Evolutionary conservation across 2,888 invertebrate genomes (phyloP).

Genomic region (Cataglyphis altisquamis): DNA sequence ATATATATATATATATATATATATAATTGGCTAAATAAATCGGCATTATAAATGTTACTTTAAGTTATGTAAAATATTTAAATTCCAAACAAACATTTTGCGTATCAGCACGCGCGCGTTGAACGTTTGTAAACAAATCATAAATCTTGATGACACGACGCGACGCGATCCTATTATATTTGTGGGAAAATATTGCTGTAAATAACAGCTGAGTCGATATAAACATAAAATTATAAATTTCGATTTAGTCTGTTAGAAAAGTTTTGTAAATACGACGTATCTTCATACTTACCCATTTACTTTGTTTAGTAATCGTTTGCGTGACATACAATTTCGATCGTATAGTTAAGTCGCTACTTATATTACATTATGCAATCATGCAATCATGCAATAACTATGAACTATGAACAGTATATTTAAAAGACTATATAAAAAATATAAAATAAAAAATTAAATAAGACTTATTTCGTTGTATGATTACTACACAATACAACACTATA

Average conservation of each 20-base stretch:
- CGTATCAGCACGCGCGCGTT: background rate
- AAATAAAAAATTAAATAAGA: background rate
- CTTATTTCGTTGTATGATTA: background rate
- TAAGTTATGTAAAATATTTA: slow-evolving; percentile 1
- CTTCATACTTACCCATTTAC: background rate
- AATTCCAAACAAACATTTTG: slow-evolving; percentile 18
- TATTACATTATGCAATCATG: background rate
- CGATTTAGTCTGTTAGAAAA: background rate
- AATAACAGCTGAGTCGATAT: slow-evolving; percentile 1
- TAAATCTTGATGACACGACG: background rate
- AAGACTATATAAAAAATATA: background rate
- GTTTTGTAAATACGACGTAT: background rate
- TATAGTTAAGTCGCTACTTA: background rate
- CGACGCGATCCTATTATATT: background rate
- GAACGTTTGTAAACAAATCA: background rate
- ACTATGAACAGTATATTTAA: background rate
- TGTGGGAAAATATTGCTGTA: background rate
- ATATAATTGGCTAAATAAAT: background rate
- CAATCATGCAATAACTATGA: background rate
- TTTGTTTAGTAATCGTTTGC: background rate
- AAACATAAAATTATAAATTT: background rate
- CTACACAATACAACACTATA: background rate
- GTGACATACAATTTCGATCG: background rate
- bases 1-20: slow-evolving; percentile 17
- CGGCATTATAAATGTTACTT: background rate